Conservation (phyloP, 2,113 vertebrate genomes). For the Trachemys scripta region DNA sequence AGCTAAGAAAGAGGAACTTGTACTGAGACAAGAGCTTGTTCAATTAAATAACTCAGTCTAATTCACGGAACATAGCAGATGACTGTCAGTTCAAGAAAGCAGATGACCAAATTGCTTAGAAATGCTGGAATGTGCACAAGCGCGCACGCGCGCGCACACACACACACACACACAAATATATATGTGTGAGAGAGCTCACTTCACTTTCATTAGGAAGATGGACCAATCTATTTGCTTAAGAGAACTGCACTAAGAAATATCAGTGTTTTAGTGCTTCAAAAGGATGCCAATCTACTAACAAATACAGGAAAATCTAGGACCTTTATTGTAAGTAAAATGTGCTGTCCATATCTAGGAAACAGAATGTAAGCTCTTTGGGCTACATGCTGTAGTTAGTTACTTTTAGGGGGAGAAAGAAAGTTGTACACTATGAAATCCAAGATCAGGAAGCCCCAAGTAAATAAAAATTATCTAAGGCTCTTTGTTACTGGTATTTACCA, state of each 20-base stretch:
- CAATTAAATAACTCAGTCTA: not conserved
- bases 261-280: slow-evolving; percentile 2
- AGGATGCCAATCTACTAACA: not conserved
- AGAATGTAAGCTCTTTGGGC: slow-evolving; percentile 71
- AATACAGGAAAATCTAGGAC: slow-evolving; percentile 38
- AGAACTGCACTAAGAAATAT: not conserved
- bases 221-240: not conserved
- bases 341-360: slow-evolving; percentile 58
- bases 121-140: not conserved
- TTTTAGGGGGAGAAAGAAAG: slow-evolving; percentile 52
- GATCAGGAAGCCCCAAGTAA: slow-evolving; percentile 71
- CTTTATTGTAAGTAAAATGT: slow-evolving; percentile 68
- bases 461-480: slow-evolving; percentile 72
- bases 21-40: not conserved
- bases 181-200: not conserved
- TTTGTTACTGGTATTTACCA: no score
- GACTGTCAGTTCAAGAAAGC: not conserved
- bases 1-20: not conserved
- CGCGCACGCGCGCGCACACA: no score
- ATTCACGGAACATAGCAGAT: not conserved
- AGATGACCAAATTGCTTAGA: slow-evolving; percentile 16
- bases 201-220: not conserved
- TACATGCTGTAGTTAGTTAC: slow-evolving; percentile 70
- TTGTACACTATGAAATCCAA: slow-evolving; percentile 71
- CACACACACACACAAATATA: not conserved